phyloP scores from a whole-genome alignment of 2,113 vertebrate species.

The Callorhinus ursinus region DNA sequence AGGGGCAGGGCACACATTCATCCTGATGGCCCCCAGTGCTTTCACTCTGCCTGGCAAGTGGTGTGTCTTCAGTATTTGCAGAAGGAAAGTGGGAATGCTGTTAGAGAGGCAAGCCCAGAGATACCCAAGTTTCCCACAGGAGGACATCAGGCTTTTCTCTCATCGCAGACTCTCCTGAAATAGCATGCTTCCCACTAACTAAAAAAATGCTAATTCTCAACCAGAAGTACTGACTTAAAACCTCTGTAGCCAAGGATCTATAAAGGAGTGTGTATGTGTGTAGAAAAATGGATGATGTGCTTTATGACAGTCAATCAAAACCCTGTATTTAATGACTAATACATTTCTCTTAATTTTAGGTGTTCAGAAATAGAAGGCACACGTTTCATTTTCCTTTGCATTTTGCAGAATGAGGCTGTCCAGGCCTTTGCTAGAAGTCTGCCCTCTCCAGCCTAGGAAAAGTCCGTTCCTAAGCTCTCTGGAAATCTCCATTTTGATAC shows the following conservation, averaged over 20 bases:
- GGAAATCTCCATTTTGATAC: background rate
- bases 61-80: background rate
- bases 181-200: background rate
- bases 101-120: background rate
- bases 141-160: background rate
- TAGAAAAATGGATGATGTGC: background rate
- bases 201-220: background rate
- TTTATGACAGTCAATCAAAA: constrained; percentile 5
- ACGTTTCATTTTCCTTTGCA: constrained; percentile 4
- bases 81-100: background rate
- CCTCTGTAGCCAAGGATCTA: background rate
- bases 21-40: background rate
- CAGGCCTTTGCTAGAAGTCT: background rate
- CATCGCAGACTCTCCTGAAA: background rate
- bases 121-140: background rate
- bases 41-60: background rate
- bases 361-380: background rate
- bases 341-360: background rate
- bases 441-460: background rate
- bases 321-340: background rate
- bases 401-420: background rate
- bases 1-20: background rate
- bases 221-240: background rate
- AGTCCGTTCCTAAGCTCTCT: background rate
- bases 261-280: background rate